Base-by-base conservation (phyloP, 2,888 invertebrate genomes). In the Drosophila setosimentum region DNA sequence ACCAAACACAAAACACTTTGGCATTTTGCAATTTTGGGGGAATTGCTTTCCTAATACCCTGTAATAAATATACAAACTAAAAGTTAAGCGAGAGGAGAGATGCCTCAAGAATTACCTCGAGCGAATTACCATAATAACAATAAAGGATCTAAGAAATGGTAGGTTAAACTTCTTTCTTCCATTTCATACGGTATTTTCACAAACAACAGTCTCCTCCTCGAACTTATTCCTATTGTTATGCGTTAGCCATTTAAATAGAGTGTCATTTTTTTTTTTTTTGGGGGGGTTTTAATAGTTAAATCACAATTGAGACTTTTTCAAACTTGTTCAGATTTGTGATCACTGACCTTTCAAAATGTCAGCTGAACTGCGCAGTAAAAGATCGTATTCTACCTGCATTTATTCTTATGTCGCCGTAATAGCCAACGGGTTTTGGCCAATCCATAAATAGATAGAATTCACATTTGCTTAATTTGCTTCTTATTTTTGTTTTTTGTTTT, bases 331-430 rank as follows among this genome's bases (percentile, higher is more conserved):
- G 40, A 55, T 2, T 18, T 64, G 27, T 74, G 78, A 59, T 75
- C 79, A 78, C 59, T 78, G 78, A 78, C 71, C 78, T 48, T 54
- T 68, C 37, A 11, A 53, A 50, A 48, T 49, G 45, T 3, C 48
- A 66, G 33, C 32, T 49, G 40, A 57, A 77, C 60, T 78, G 75
- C 78, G 78, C 79, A 78, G 62, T 57, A 27, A 5, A 60, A 49
- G 57, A 54, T 73, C 40, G 29, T 7, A 50, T 53, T 54, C 11
- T 27, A n/a, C 16, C 24, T 45, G 42, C 18, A 65, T 45, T 35
- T 3, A 11, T 37, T 24, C 27, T 33, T 32, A 27, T 33, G 5
- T 35, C 30, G 53, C 13, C 30, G 6, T 55, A 24, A 42, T 48
- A 16, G 27, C 11, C 51, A 54, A 68, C 50, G 37, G 21, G 73